Evolutionary conservation across 1,140 invertebrate species (phyloP), one percentile per base, ranked within the genome.

Genomic region (Anagrus nilaparvatae): DNA sequence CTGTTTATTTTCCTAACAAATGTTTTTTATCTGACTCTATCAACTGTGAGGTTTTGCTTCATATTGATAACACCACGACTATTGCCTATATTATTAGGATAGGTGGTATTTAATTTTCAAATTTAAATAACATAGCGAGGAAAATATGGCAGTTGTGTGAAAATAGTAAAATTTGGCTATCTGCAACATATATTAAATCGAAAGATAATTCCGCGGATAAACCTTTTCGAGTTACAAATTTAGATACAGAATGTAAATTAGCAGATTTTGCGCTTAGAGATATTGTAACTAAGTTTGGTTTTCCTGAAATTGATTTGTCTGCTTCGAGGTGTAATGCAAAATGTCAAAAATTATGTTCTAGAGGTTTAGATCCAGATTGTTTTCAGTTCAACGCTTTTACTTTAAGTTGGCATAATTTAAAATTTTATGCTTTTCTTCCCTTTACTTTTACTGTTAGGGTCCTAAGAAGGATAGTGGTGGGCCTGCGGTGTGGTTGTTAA

Each of bases 311-410:
- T 1, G 38, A 42, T 34, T 12, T 48, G 2, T 43, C 44, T 14
- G 46, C 46, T 6, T 34, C 37, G 2, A 35, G 37, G 10, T 20
- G 23, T 2, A 48, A 48, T 20, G 19, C 8, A 3, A 47, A 43
- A 32, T 48, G 41, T 17, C 14, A 40, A 1, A 40, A 4, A 20
- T 48, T 31, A 17, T 48, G 40, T 24, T 40, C 40, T 1, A 50
- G 52, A 43, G 13, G 24, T 9, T 31, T 21, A 28, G 47, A 55
- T 17, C 51, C 51, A n/a, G 48, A 49, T 7, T 35, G 51, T 14
- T 30, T 20, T 3, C 38, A 37, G 4, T 28, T 55, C 6, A 44
- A 55, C 34, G 51, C 51, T 17, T 55, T 53, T 21, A 55, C 51
- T 9, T 43, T 39, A 1, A 12, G 17, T 38, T 47, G 46, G 49